Base-by-base conservation (phyloP, 2,113 vertebrate genomes). In the Strix aluco region DNA sequence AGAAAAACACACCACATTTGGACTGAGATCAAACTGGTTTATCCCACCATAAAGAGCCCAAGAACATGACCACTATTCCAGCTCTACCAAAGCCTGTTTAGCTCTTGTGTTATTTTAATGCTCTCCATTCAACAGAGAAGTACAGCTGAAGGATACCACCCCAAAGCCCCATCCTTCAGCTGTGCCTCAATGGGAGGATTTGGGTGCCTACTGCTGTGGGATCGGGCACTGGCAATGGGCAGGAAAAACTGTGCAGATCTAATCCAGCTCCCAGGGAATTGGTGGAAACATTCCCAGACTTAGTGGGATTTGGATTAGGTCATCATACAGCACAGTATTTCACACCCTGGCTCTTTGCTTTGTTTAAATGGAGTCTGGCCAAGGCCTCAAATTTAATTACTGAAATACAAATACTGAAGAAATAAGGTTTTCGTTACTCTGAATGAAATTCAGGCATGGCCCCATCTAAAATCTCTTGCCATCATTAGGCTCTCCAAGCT, bases 341-440 rank as follows among this genome's bases (percentile, higher is more conserved):
- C 87, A 65, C 86, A 94, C 84, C 52, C 93, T 84, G 83, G 86
- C 69, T 92, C 73, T 81, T 86, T 46, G 58, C 58, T 96, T 93
- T 94, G 91, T 96, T 96, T 79, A 72, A 90, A 69, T 79, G 90
- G 81, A 95, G 81, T 49, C 92, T 87, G 87, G 93, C 91, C 94
- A 90, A 91, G 73, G 61, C 36, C 36, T 87, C 91, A 57, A 18
- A 90, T 82, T 63, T 55, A 65, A 85, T 79, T 63, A 67, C 69
- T 57, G 61, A 62, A 92, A 69, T 52, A 47, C 6, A 72, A 95
- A 40, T 65, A 58, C 26, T 59, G 36, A 49, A 84, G 40, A 67
- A 96, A 81, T 11, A 27, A 70, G 63, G n/a, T 20, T 78, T 81
- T 92, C 26, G 57, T 66, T 29, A 20, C n/a, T 51, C 75, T 16